Evolutionary conservation across 1,140 invertebrate genomes (phyloP), one percentile per base, ranked within the genome.

Genomic region (Sitophilus oryzae): DNA sequence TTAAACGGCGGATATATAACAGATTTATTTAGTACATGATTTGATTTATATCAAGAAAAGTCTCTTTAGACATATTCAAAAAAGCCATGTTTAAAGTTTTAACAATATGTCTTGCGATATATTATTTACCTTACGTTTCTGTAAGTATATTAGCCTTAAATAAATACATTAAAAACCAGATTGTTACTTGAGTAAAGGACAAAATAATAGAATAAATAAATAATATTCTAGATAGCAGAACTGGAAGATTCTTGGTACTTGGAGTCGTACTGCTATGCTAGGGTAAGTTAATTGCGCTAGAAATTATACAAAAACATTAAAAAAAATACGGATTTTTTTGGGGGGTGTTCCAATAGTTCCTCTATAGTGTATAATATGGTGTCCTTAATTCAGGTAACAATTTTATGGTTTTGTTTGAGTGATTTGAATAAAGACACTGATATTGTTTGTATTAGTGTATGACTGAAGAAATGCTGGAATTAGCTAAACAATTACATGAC

Each of bases 391-490:
- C n/a, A n/a, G n/a, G n/a, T n/a, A 8, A 34, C 30, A n/a, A 34
- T 34, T 34, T 34, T 34, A 8, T 8, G 30, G 8, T 34, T 40
- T 40, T 40, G 16, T 40, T 40, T 40, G 6, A 10, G 16, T n/a
- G n/a, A n/a, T n/a, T n/a, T n/a, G n/a, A n/a, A n/a, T n/a, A n/a
- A n/a, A n/a, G n/a, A n/a, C n/a, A n/a, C n/a, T n/a, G n/a, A n/a
- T n/a, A n/a, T n/a, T n/a, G n/a, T n/a, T n/a, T n/a, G n/a, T n/a
- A 44, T 34, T 48, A 68, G 66, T 52, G 58, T 40, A 16, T 67
- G 16, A 59, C 56, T 9, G 58, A 62, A 19, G 64, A 67, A 53
- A 61, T 68, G 48, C 57, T 58, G 43, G 67, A 67, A 43, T 34
- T 71, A n/a, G 64, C 55, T 1, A 57, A 59, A 11, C 37, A 16